Percentiles rank a stretch among this genome's conserved stretches.
These are phyloP conservation scores for Equus quagga DNA, from an alignment of 2,113 vertebrate genomes.

Conservation along the genomic window DNA sequence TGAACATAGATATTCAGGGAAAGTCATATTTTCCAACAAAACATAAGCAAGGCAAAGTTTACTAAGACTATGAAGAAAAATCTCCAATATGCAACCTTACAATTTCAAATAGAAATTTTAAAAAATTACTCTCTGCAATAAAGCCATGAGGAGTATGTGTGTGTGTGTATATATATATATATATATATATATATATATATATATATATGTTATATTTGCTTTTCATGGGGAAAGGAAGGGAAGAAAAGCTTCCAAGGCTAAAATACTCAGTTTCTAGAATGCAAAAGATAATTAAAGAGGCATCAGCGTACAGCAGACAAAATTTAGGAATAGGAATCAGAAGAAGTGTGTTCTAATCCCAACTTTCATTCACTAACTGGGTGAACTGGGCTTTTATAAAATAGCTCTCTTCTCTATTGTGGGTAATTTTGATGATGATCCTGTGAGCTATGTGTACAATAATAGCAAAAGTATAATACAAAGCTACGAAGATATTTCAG, in stretches of 20 bases:
- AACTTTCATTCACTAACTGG: background rate
- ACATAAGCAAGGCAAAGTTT: background rate
- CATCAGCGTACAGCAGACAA: background rate
- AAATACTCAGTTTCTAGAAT: background rate
- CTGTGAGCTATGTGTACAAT: background rate
- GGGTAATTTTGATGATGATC: background rate
- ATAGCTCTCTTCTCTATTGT: background rate
- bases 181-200: background rate
- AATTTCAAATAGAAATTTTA: background rate
- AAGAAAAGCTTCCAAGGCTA: background rate
- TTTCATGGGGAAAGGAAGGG: background rate
- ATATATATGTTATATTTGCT: background rate
- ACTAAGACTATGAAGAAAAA: background rate
- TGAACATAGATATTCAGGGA: background rate
- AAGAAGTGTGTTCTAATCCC: background rate
- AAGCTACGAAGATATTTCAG: background rate
- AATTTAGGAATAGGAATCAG: conserved; percentile 22
- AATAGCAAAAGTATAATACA: background rate
- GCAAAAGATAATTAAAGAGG: background rate
- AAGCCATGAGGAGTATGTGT: background rate
- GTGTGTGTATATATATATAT: background rate
- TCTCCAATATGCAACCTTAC: background rate
- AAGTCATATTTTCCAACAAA: background rate
- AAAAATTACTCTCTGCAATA: background rate
- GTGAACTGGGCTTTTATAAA: background rate